phyloP scores from a whole-genome alignment of 1,140 invertebrate species.

The Armadillidium nasatum region DNA sequence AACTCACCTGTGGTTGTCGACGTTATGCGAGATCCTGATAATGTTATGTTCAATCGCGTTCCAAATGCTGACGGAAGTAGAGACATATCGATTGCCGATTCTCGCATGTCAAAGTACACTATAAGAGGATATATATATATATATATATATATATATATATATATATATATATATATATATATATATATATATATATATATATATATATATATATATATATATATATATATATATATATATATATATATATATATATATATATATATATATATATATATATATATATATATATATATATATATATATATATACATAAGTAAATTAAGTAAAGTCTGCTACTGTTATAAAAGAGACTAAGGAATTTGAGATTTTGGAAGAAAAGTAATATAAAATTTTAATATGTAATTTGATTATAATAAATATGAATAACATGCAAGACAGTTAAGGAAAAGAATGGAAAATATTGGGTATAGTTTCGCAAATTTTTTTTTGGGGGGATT shows the following conservation, averaged over 20 bases:
- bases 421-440: too few relatives aligned
- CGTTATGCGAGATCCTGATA: not conserved
- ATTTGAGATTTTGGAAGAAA: too few relatives aligned
- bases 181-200: constrained; percentile 1
- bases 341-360: too few relatives aligned
- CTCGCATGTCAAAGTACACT: not conserved
- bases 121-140: not conserved
- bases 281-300: constrained; percentile 13
- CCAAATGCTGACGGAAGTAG: not conserved
- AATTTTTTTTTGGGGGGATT: too few relatives aligned
- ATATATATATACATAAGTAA: not conserved
- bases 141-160: constrained; percentile 13
- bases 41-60: not conserved
- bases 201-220: constrained; percentile 3
- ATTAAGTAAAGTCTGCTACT: too few relatives aligned
- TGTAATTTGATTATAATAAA: too few relatives aligned
- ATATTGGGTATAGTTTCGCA: too few relatives aligned
- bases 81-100: not conserved
- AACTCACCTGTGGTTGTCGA: not conserved
- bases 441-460: too few relatives aligned
- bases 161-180: constrained; percentile 3
- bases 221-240: constrained; percentile 13
- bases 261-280: constrained; percentile 3
- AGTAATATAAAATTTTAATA: too few relatives aligned
- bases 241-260: constrained; percentile 3